A percentile compares a stretch with the other conserved stretches of the same genome.
phyloP scores from a whole-genome alignment of 2,797 vertebrate species.

The Gymnothorax javanicus region DNA sequence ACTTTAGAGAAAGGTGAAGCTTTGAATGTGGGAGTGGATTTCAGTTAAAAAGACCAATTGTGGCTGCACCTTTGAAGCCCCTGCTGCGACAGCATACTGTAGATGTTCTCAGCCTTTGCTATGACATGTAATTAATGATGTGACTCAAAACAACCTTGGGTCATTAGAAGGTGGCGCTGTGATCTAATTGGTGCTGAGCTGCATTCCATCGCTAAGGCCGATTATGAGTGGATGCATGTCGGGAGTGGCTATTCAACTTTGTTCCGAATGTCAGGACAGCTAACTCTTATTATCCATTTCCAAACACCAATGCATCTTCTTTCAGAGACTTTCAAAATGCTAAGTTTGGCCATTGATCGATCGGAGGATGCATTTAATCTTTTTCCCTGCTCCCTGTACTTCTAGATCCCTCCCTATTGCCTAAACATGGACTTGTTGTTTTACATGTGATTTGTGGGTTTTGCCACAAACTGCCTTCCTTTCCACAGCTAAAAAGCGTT shows the following conservation, averaged over 20 bases:
- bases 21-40: slow-evolving; percentile 20
- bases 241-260: neutral
- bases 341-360: neutral
- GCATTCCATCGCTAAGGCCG: neutral
- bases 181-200: slow-evolving; percentile 28
- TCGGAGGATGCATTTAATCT: neutral
- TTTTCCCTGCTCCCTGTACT: neutral
- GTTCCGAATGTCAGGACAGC: neutral
- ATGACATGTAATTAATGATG: slow-evolving; percentile 13
- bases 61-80: slow-evolving; percentile 28
- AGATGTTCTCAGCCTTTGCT: slow-evolving; percentile 43
- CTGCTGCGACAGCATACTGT: slow-evolving; percentile 37
- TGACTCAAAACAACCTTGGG: slow-evolving; percentile 6
- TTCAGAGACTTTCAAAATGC: too few relatives aligned
- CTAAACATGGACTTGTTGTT: neutral
- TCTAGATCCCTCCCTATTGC: neutral
- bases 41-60: slow-evolving; percentile 25
- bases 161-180: slow-evolving; percentile 32
- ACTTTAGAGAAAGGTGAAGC: slow-evolving; percentile 18
- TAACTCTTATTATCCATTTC: neutral
- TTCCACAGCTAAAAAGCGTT: neutral
- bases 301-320: neutral
- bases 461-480: neutral
- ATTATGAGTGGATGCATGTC: neutral
- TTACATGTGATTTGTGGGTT: neutral